A percentile compares a stretch with the other conserved stretches of the same genome.
Conservation (phyloP, 2,888 invertebrate genomes). For the Poecilus cupreus region DNA sequence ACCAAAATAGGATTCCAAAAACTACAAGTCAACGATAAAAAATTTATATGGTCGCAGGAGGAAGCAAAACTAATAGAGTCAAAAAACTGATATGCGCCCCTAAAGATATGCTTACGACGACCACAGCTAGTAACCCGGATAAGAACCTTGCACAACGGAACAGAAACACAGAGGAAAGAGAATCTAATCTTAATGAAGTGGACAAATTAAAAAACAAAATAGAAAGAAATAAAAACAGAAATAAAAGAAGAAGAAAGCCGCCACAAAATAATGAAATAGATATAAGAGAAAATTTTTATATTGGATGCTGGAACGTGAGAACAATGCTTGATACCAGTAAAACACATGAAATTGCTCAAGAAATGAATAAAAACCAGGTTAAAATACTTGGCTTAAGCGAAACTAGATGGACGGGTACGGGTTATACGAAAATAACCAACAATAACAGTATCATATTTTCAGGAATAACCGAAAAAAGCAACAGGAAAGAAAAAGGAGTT, state of each 20-base stretch:
- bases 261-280: background rate
- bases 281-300: background rate
- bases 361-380: too few relatives aligned
- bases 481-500: background rate
- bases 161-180: too few relatives aligned
- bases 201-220: too few relatives aligned
- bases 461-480: background rate
- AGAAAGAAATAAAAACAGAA: background rate
- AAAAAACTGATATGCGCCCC: background rate
- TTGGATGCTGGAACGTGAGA: background rate
- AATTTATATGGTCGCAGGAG: background rate
- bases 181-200: too few relatives aligned
- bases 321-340: background rate
- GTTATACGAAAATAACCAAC: background rate
- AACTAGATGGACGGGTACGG: background rate
- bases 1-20: background rate
- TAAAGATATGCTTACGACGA: background rate
- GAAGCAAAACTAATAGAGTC: background rate
- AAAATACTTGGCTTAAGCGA: too few relatives aligned
- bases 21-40: too few relatives aligned
- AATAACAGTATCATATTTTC: background rate
- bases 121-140: background rate
- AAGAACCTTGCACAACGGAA: too few relatives aligned
- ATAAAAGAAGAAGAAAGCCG: background rate
- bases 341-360: background rate